A percentile compares a stretch with the other conserved stretches of the same genome.
Conservation (phyloP, 1,140 invertebrate species). For the Zaprionus nigranus region DNA sequence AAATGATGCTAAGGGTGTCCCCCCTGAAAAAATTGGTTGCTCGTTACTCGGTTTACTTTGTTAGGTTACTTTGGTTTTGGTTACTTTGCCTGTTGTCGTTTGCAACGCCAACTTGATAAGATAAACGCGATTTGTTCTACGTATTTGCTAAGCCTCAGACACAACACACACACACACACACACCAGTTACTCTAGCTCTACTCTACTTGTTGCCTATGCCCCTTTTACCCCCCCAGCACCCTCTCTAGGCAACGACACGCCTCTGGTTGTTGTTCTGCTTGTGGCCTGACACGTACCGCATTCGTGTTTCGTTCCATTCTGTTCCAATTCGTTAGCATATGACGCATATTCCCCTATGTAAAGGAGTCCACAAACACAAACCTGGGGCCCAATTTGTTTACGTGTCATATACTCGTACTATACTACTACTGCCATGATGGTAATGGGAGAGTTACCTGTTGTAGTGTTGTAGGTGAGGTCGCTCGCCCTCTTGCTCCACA, state of each 20-base stretch:
- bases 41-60: neutral
- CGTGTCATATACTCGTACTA: constrained; percentile 6
- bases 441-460: constrained; percentile 15
- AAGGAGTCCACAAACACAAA: constrained; percentile 23
- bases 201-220: neutral
- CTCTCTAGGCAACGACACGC: no score
- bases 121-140: constrained; percentile 42
- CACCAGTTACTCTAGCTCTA: neutral
- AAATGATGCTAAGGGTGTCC: constrained; percentile 47
- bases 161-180: neutral
- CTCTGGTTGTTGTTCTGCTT: no score
- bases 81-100: constrained; percentile 15
- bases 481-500: neutral
- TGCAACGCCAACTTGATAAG: constrained; percentile 46
- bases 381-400: constrained; percentile 13
- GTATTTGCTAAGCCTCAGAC: constrained; percentile 39
- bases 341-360: constrained; percentile 35
- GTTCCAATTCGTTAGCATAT: constrained; percentile 21
- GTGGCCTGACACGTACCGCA: constrained; percentile 20
- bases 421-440: constrained; percentile 6
- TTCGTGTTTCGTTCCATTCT: constrained; percentile 29
- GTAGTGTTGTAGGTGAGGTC: neutral
- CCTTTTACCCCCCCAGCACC: neutral
- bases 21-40: constrained; percentile 5
- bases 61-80: constrained; percentile 10